phyloP scores from a whole-genome alignment of 1,140 invertebrate genomes.

The Himalopsyche phryganea region DNA sequence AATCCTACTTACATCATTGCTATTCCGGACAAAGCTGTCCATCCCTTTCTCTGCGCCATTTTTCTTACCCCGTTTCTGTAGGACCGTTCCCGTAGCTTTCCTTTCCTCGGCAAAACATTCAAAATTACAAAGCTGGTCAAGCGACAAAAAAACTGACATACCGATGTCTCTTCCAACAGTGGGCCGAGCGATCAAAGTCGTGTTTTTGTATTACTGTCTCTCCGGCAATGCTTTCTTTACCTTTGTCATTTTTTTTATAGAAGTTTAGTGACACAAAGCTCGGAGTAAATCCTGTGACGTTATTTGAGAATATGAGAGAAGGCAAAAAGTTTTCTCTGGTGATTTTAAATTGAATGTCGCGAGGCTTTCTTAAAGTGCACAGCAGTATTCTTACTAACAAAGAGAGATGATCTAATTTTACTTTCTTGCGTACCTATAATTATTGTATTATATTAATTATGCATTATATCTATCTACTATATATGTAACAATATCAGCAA shows the following conservation, averaged over 20 bases:
- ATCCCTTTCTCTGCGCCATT: too few relatives aligned
- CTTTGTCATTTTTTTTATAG: neutral
- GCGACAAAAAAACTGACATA: neutral
- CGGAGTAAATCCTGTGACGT: conserved; percentile 1
- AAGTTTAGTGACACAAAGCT: conserved; percentile 1
- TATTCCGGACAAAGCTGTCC: too few relatives aligned
- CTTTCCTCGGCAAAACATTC: neutral
- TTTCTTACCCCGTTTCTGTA: too few relatives aligned
- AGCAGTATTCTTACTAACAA: too few relatives aligned
- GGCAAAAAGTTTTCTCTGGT: neutral
- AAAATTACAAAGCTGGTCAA: neutral
- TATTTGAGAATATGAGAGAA: neutral
- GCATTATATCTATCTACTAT: too few relatives aligned
- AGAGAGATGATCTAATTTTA: too few relatives aligned
- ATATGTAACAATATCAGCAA: too few relatives aligned
- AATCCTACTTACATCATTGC: too few relatives aligned
- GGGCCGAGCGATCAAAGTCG: neutral
- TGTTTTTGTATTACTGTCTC: neutral
- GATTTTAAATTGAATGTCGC: neutral
- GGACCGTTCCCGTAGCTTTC: too few relatives aligned
- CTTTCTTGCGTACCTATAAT: too few relatives aligned
- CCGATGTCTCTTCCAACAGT: neutral
- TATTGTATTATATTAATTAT: too few relatives aligned
- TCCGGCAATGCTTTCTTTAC: neutral
- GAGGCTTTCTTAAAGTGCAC: neutral